phyloP scores from a whole-genome alignment of 2,888 invertebrate species.

The Acanthacorydalis orientalis region DNA sequence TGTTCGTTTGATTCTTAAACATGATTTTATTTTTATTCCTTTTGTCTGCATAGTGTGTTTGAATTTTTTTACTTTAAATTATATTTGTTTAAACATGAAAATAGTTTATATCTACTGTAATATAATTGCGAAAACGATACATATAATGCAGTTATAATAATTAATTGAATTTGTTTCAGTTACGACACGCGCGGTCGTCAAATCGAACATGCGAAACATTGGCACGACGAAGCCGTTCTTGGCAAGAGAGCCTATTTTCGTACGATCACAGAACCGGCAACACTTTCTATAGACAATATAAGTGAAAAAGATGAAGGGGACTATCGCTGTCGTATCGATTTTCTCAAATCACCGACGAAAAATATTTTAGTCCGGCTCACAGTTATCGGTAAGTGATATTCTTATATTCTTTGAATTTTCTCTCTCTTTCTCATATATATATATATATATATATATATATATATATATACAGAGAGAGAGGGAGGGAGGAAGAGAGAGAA shows the following conservation, averaged over 20 bases:
- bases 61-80: too few species aligned
- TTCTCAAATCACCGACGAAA: constrained; percentile 59
- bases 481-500: too few species aligned
- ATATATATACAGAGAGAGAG: too few species aligned
- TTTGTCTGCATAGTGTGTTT: too few species aligned
- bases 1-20: too few species aligned
- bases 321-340: constrained; percentile 69
- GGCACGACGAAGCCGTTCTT: constrained; percentile 48
- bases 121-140: too few species aligned
- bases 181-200: constrained; percentile 48
- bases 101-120: too few species aligned
- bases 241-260: constrained; percentile 53
- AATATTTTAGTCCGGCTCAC: constrained; percentile 56
- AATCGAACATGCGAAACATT: constrained; percentile 43
- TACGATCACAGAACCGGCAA: constrained; percentile 47
- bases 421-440: background rate
- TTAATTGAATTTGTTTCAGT: constrained; percentile 32
- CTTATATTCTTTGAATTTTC: constrained; percentile 1
- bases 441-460: too few species aligned
- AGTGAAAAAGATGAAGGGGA: constrained; percentile 52
- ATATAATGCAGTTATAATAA: too few species aligned
- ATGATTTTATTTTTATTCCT: too few species aligned
- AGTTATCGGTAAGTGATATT: constrained; percentile 56
- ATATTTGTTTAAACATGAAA: too few species aligned
- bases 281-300: constrained; percentile 47